These are phyloP conservation scores for Iguana delicatissima DNA, from an alignment of 2,797 vertebrate species.

Conservation along the genomic window DNA sequence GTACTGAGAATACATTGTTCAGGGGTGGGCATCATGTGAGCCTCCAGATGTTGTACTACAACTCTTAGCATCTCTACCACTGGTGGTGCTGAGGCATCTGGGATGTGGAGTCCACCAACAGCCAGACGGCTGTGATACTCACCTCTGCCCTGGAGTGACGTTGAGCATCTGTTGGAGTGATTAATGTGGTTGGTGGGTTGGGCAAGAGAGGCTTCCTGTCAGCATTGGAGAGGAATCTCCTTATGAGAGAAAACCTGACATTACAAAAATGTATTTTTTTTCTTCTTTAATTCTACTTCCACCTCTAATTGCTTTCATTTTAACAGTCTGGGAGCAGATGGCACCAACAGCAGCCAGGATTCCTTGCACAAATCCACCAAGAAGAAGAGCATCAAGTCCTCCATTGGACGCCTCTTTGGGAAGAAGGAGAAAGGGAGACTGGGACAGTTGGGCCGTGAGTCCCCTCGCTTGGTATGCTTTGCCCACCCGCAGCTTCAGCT, in stretches of 20 bases:
- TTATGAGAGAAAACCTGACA: neutral
- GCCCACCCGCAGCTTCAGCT: conserved; percentile 13
- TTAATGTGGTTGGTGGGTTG: too few species aligned
- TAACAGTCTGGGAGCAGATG: conserved; percentile 47
- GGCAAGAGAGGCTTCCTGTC: neutral
- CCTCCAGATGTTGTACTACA: too few species aligned
- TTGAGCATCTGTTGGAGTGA: neutral
- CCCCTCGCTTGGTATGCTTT: conserved; percentile 85
- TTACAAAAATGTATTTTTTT: neutral
- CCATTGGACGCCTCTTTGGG: conserved; percentile 90
- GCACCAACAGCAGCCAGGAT: conserved; percentile 85
- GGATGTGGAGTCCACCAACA: too few species aligned
- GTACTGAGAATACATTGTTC: neutral
- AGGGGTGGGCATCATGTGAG: too few species aligned
- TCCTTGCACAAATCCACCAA: conserved; percentile 92
- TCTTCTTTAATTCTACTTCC: neutral
- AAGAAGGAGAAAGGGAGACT: conserved; percentile 92
- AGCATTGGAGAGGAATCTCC: neutral
- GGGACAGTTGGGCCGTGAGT: conserved; percentile 85
- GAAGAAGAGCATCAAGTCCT: conserved; percentile 95
- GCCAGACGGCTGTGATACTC: too few species aligned
- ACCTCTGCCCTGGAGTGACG: neutral
- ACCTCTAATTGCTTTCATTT: neutral
- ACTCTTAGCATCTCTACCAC: too few species aligned
- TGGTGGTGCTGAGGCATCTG: too few species aligned